A percentile compares a stretch with the other conserved stretches of the same genome.
phyloP scores from a whole-genome alignment of 2,113 vertebrate species.

The Gila orcuttii region DNA sequence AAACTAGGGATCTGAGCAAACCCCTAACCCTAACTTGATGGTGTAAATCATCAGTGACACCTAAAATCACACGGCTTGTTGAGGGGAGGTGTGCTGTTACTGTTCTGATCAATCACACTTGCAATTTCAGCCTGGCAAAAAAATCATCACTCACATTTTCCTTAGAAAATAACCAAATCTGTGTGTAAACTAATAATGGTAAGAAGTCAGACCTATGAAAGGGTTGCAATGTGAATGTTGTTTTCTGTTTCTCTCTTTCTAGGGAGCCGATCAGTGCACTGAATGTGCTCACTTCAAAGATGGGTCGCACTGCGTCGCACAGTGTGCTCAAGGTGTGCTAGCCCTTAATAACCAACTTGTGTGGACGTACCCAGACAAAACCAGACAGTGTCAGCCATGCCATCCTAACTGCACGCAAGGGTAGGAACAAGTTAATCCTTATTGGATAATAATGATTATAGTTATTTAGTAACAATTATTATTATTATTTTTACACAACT shows the following conservation, averaged over 20 bases:
- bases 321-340: slow-evolving; percentile 80
- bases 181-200: background rate
- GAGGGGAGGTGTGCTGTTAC: background rate
- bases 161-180: background rate
- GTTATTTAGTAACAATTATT: too few species aligned
- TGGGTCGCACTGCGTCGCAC: slow-evolving; percentile 83
- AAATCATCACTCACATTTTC: background rate
- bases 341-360: slow-evolving; percentile 80
- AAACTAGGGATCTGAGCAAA: background rate
- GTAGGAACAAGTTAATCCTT: slow-evolving; percentile 71
- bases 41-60: background rate
- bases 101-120: background rate
- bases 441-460: background rate
- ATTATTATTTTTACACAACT: too few species aligned
- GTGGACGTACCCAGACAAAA: slow-evolving; percentile 83
- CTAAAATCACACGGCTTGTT: background rate
- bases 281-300: slow-evolving; percentile 84
- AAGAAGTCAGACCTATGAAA: background rate
- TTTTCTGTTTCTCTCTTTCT: background rate
- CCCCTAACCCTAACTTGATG: background rate
- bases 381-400: slow-evolving; percentile 80
- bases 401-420: slow-evolving; percentile 87
- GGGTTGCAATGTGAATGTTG: background rate
- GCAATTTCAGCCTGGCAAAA: background rate
- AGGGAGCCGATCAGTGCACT: slow-evolving; percentile 85